Conservation (phyloP, 2,113 vertebrate genomes). For the Anser cygnoides region DNA sequence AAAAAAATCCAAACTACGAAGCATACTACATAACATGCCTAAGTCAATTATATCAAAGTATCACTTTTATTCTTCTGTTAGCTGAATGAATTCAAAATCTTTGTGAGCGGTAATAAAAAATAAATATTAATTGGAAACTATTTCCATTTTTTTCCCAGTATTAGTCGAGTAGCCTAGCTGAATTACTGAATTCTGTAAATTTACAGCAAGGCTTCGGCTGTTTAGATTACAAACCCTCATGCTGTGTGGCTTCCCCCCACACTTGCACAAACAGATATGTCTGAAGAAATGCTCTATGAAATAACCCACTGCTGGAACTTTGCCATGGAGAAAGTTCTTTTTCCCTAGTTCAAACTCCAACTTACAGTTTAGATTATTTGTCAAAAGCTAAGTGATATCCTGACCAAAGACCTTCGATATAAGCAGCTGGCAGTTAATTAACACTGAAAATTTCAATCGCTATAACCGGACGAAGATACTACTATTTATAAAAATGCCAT, state of each 20-base stretch:
- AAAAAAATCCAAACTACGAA: background rate
- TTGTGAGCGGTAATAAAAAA: background rate
- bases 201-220: background rate
- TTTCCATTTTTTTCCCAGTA: background rate
- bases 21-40: background rate
- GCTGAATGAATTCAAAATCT: background rate
- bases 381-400: background rate
- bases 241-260: background rate
- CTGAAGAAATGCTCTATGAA: background rate
- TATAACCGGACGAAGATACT: background rate
- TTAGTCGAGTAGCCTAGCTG: background rate
- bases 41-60: background rate
- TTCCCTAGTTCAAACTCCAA: background rate
- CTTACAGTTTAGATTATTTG: background rate
- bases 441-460: background rate
- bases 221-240: background rate
- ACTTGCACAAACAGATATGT: background rate
- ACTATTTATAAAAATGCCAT: background rate
- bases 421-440: conserved; percentile 7
- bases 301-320: background rate
- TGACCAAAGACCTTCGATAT: background rate
- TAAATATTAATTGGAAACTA: background rate
- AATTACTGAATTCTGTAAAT: background rate
- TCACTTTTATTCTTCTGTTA: background rate
- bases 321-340: background rate